phyloP scores from a whole-genome alignment of 1,140 invertebrate species.

The Grapholita molesta region DNA sequence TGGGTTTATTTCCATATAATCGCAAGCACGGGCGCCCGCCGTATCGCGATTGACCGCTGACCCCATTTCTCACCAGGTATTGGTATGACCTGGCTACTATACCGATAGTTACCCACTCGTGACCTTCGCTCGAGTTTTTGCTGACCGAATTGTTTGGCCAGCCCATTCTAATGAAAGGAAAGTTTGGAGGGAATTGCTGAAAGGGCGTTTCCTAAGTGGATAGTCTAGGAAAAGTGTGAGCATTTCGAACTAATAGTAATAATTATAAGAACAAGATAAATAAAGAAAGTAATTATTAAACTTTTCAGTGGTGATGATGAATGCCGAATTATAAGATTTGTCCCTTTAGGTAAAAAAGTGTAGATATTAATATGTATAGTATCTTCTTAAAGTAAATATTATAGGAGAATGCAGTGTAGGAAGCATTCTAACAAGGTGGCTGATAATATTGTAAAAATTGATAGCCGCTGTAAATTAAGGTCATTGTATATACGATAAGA shows the following conservation, averaged over 20 bases:
- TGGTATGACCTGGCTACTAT: constrained; percentile 17
- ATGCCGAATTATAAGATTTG: no score
- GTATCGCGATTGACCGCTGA: constrained; percentile 69
- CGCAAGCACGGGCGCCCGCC: constrained; percentile 44
- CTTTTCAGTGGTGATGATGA: no score
- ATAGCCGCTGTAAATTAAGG: no score
- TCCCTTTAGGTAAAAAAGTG: no score
- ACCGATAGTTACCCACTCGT: constrained; percentile 22
- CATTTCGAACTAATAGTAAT: neutral
- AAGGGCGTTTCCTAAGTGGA: neutral
- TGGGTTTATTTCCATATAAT: constrained; percentile 69
- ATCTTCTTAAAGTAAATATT: no score
- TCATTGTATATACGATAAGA: no score
- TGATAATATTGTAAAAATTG: no score
- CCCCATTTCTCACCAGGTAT: constrained; percentile 50
- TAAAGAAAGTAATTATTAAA: no score
- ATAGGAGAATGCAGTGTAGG: no score
- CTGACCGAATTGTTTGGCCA: constrained; percentile 20
- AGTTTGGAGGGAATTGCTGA: neutral
- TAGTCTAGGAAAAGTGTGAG: neutral
- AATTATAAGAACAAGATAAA: no score
- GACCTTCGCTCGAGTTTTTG: constrained; percentile 33
- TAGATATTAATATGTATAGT: no score
- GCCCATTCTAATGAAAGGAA: neutral
- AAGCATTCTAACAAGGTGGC: no score